Conservation (phyloP, 1,140 invertebrate species). For the Diachasmimorpha longicaudata region DNA sequence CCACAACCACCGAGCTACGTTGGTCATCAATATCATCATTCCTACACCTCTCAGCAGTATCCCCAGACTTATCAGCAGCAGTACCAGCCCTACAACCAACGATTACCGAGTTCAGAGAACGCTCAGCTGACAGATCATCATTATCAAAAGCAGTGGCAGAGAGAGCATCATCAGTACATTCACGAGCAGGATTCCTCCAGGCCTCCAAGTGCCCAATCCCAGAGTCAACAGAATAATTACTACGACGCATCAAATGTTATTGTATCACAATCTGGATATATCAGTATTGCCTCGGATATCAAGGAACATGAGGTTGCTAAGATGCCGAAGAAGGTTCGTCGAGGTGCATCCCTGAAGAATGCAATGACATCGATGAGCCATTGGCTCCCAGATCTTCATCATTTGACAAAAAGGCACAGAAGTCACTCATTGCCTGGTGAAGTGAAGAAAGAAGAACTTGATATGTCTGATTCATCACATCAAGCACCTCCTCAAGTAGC, state of each 20-base stretch:
- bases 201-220: constrained; percentile 57
- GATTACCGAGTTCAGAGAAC: constrained; percentile 40
- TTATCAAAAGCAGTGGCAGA: constrained; percentile 51
- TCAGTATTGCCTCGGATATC: constrained; percentile 75
- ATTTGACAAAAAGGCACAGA: constrained; percentile 76
- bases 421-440: constrained; percentile 81
- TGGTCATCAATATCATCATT: constrained; percentile 50
- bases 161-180: constrained; percentile 50
- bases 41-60: constrained; percentile 53
- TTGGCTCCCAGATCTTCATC: constrained; percentile 82
- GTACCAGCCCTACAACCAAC: constrained; percentile 51
- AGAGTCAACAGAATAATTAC: constrained; percentile 64
- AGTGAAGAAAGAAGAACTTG: constrained; percentile 68
- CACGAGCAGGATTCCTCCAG: constrained; percentile 45
- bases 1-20: constrained; percentile 55
- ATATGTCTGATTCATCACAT: constrained; percentile 58
- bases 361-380: constrained; percentile 81
- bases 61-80: constrained; percentile 54
- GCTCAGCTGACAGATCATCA: constrained; percentile 49
- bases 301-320: constrained; percentile 69
- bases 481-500: constrained; percentile 34
- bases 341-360: constrained; percentile 75
- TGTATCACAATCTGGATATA: constrained; percentile 83
- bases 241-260: constrained; percentile 70
- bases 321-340: constrained; percentile 70